Base-by-base conservation (phyloP, 2,888 invertebrate genomes). In the Achlya flavicornis region DNA sequence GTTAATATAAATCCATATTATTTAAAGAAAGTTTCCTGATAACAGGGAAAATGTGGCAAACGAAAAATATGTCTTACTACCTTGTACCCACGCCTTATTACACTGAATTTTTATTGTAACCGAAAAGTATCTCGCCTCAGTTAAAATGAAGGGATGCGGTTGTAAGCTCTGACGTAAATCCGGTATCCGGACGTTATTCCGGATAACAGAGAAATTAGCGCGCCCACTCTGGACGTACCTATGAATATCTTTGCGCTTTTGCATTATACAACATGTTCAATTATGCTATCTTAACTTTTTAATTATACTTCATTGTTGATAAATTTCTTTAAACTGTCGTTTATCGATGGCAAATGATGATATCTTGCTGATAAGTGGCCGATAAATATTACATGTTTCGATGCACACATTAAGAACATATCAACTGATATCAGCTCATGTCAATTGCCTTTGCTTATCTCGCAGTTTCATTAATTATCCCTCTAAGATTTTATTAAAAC, bases 151-250 rank as follows among this genome's bases (percentile, higher is more conserved):
- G 59, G 63, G 65, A 68, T 68, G 69, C 66, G 61, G 72, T 68
- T 66, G 69, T 68, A 68, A 75, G 69, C 70, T 67, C 70, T 62
- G 61, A 68, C 65, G 71, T 70, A 72, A 1, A 69, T 68, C 73
- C 74, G 71, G 66, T 58, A 58, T 65, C 68, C 68, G 67, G 63
- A 71, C 64, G 68, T 71, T 73, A 75, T 72, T 73, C 73, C 76
- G 78, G 74, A 71, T 74, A 75, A 78, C 78, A 74, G 72, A 80
- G 78, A 83, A 83, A 85, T 85, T 81, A 83, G 74, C 77, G 67
- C 73, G 65, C 75, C 70, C 65, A 62, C n/a, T 69, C 72, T 68
- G 75, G 69, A 53, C 57, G 43, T 70, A 69, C 63, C 62, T 65
- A 64, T 66, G 70, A 63, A 62, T 58, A 68, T 69, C 62, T 65